Evolutionary conservation across 1,140 invertebrate species (phyloP), one percentile per base, ranked within the genome.

Genomic region (Adelges cooleyi): DNA sequence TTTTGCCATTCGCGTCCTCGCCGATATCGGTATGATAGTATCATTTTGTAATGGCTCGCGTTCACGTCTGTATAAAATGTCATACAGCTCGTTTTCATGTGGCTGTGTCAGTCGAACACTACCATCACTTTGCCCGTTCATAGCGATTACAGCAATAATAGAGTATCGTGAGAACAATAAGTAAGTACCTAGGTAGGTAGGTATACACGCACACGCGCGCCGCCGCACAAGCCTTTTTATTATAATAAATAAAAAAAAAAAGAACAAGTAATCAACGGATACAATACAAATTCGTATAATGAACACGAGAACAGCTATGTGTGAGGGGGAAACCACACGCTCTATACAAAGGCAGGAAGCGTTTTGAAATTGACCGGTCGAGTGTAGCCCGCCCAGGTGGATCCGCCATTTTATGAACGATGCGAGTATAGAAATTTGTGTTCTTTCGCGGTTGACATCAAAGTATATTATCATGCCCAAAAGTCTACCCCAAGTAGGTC

Each of bases 71-170:
- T 44, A 59, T 59, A 25, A 59, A 44, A 59, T 46, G 42, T 25
- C 10, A 22, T 46, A 29, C 15, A 3, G 36, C 22, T 9, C 15
- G 54, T 44, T 44, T 13, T 59, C 44, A 33, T 27, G 17, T 40
- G 38, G n/a, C n/a, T n/a, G n/a, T n/a, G n/a, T n/a, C n/a, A n/a
- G n/a, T n/a, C n/a, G n/a, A 56, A 59, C 40, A 59, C 42, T 59
- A 59, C 23, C n/a, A n/a, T n/a, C n/a, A n/a, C n/a, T n/a, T n/a
- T n/a, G n/a, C 54, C n/a, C 23, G 3, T 9, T 59, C 23, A 25
- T 42, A 27, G 54, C 17, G 23, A 59, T 59, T 59, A 59, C 40
- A 36, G 44, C 44, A 59, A 59, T 59, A 42, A 59, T 42, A 15
- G 54, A 59, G 17, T 44, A 59, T 46, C 42, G 27, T 59, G n/a